Percentiles rank a stretch among this genome's conserved stretches.
Conservation (phyloP, 2,113 vertebrate genomes). For the Prunella fulvescens region DNA sequence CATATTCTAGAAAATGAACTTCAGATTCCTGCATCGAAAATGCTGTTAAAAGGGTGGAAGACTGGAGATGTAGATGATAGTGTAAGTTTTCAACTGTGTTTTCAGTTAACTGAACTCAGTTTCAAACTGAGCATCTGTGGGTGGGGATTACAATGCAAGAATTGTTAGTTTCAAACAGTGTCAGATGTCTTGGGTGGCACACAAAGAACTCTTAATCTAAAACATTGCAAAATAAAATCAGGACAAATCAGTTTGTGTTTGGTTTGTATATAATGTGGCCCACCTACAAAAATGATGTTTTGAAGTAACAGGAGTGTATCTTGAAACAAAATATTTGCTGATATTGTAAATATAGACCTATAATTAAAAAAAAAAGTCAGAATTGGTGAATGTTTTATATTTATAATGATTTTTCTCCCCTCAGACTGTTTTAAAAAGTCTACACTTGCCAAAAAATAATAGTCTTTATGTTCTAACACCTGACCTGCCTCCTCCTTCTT, state of each 20-base stretch:
- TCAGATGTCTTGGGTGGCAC: neutral
- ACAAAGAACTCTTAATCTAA: neutral
- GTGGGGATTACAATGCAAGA: neutral
- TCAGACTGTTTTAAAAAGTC: slow-evolving; percentile 91
- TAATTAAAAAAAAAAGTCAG: neutral
- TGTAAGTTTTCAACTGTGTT: slow-evolving; percentile 80
- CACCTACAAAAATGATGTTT: neutral
- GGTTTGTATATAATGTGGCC: neutral
- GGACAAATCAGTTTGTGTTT: neutral
- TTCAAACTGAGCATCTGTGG: neutral
- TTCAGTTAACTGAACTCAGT: slow-evolving; percentile 23
- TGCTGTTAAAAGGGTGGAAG: slow-evolving; percentile 99
- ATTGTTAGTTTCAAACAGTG: neutral
- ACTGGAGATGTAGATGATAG: slow-evolving; percentile 93
- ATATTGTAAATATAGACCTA: neutral
- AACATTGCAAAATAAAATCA: neutral
- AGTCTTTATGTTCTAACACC: slow-evolving; percentile 97
- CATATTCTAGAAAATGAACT: slow-evolving; percentile 93
- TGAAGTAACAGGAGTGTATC: neutral
- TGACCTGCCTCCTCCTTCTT: slow-evolving; percentile 89
- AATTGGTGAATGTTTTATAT: neutral
- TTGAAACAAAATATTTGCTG: neutral
- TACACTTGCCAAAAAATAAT: slow-evolving; percentile 99
- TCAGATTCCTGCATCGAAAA: slow-evolving; percentile 91
- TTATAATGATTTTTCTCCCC: slow-evolving; percentile 30